Evolutionary conservation across 2,797 vertebrate species (phyloP).

Genomic region (Chiloscyllium punctatum): DNA sequence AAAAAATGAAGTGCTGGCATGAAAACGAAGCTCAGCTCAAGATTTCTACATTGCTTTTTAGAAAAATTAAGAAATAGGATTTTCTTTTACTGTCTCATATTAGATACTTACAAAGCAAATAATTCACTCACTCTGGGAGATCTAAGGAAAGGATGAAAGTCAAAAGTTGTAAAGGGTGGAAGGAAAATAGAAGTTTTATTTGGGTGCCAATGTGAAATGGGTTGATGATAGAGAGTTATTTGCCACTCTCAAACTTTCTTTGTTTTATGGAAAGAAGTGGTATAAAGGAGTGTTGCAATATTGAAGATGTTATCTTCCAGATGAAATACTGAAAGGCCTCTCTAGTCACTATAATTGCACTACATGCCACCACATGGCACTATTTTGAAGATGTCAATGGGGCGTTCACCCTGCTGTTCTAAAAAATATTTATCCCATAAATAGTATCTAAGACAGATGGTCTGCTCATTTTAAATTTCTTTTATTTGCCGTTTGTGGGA

Average conservation of each 20-base stretch:
- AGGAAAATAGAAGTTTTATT: neutral
- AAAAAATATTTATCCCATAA: neutral
- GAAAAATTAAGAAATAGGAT: neutral
- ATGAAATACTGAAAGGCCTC: neutral
- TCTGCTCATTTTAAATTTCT: neutral
- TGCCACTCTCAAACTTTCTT: neutral
- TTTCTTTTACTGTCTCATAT: neutral
- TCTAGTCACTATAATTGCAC: neutral
- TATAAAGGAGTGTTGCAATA: neutral
- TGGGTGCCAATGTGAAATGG: neutral
- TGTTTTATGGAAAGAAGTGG: too few species aligned
- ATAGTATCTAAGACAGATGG: neutral
- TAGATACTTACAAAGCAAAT: neutral
- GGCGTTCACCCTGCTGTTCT: neutral
- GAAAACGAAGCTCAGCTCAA: neutral
- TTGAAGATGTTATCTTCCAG: neutral
- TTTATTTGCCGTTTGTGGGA: neutral
- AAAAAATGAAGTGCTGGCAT: neutral
- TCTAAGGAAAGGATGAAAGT: neutral
- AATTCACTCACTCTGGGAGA: neutral
- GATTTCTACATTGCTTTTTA: neutral
- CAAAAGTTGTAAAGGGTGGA: neutral
- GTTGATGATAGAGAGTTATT: neutral
- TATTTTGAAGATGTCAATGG: neutral
- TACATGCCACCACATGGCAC: too few species aligned